Base-by-base conservation (phyloP, 2,888 invertebrate species). In the Pachliopta kotzebuea region DNA sequence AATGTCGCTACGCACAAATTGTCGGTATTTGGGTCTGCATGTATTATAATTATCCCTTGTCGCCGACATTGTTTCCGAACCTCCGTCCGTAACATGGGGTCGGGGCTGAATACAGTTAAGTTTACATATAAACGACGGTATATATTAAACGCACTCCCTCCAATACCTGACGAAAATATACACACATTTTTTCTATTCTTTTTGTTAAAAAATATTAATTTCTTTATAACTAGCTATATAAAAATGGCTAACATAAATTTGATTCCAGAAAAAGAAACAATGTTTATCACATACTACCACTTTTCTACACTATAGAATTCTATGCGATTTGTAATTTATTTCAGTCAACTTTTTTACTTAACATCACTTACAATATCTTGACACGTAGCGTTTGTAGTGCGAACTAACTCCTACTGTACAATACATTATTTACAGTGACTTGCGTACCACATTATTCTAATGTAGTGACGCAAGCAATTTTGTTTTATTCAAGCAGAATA, bases 31-130 rank as follows among this genome's bases (percentile, higher is more conserved):
- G 60, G 60, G 53, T 53, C 37, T 60, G 60, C 53, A 60, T 60
- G 53, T 60, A 53, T 60, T 60, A 60, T 53, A 60, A 60, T 60
- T 60, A 53, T 60, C 60, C 59, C 59, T 52, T 37, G 31, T 60
- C 52, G 59, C 49, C 49, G 20, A 49, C 49, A 49, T 49, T 49
- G 49, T 21, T 37, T 31, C 59, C 52, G 49, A 52, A 52, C 52
- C 49, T 49, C 21, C 59, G 59, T 60, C 59, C 59, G 17, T 52
- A 52, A 31, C 52, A 49, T 23, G 9, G 59, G 59, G 29, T 37
- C 3, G 14, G 37, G 37, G 37, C 2, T 11, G 37, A 37, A 37
- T 37, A 37, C 37, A 37, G 37, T 37, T 37, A 37, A 37, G 37
- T 37, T 37, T 37, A 37, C 37, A 37, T 57, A 14, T 11, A 52